Percentiles rank a stretch among this genome's conserved stretches.
These are phyloP conservation scores for Sycophila sp. DNA, from an alignment of 1,140 invertebrate species.

Conservation along the genomic window DNA sequence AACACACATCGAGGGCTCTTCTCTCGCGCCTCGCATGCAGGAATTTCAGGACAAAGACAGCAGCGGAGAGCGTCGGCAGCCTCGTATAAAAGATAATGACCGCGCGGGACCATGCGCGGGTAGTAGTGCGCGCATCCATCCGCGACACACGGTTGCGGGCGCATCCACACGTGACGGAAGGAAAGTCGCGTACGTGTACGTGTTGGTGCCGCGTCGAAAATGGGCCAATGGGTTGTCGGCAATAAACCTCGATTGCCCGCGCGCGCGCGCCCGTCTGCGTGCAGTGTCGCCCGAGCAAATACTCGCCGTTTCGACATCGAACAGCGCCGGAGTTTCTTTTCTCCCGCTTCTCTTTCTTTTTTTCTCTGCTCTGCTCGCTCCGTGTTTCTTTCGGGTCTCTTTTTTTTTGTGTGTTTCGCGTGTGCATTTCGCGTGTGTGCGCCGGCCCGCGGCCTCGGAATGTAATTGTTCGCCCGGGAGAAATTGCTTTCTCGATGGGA, in stretches of 20 bases:
- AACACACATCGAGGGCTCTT: neutral
- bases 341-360: neutral
- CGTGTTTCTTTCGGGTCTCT: neutral
- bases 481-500: slow-evolving; percentile 14
- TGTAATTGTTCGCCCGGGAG: slow-evolving; percentile 3
- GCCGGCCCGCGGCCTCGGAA: neutral
- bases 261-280: neutral
- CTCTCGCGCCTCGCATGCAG: neutral
- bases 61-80: neutral
- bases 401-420: no score
- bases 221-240: slow-evolving; percentile 50
- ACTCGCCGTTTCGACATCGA: slow-evolving; percentile 24
- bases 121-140: slow-evolving; percentile 45
- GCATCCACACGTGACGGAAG: slow-evolving; percentile 51
- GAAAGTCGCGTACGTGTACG: slow-evolving; percentile 50
- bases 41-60: neutral
- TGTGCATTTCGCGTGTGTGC: no score
- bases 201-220: slow-evolving; percentile 48
- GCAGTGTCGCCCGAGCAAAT: slow-evolving; percentile 18
- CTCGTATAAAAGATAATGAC: slow-evolving; percentile 22
- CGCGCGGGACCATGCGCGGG: no score
- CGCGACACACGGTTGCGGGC: slow-evolving; percentile 40
- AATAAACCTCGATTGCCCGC: slow-evolving; percentile 51
- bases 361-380: no score
- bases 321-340: neutral